Evolutionary conservation across 2,113 vertebrate species (phyloP).

Genomic region (Mobula birostris): DNA sequence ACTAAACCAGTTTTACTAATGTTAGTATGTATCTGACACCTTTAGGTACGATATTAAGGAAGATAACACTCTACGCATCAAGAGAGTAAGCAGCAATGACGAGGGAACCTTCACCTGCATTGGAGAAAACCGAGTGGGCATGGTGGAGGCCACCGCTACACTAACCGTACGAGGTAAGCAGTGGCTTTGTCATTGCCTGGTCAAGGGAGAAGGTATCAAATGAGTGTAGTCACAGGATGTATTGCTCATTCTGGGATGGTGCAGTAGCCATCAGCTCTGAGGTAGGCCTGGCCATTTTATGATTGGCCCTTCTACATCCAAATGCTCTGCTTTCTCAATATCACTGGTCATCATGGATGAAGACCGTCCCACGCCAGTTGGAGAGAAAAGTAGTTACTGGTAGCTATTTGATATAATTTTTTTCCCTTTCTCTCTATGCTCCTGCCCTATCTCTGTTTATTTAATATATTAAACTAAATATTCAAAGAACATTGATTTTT

Average conservation of each 20-base stretch:
- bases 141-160: slow-evolving; percentile 81
- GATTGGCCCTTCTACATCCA: not conserved
- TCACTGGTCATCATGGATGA: not conserved
- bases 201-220: no score
- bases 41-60: slow-evolving; percentile 91
- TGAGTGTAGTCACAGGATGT: not conserved
- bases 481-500: not conserved
- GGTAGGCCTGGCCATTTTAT: not conserved
- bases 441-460: no score
- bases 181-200: not conserved
- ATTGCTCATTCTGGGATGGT: not conserved
- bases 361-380: not conserved
- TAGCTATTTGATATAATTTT: no score
- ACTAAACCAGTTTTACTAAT: no score
- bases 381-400: not conserved
- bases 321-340: not conserved
- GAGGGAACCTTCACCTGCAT: slow-evolving; percentile 86
- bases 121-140: slow-evolving; percentile 91
- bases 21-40: not conserved
- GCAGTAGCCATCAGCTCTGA: not conserved
- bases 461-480: no score
- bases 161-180: slow-evolving; percentile 87
- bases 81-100: slow-evolving; percentile 73
- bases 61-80: slow-evolving; percentile 86
- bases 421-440: no score